phyloP scores from a whole-genome alignment of 2,797 vertebrate genomes.

The Okamejei kenojei region DNA sequence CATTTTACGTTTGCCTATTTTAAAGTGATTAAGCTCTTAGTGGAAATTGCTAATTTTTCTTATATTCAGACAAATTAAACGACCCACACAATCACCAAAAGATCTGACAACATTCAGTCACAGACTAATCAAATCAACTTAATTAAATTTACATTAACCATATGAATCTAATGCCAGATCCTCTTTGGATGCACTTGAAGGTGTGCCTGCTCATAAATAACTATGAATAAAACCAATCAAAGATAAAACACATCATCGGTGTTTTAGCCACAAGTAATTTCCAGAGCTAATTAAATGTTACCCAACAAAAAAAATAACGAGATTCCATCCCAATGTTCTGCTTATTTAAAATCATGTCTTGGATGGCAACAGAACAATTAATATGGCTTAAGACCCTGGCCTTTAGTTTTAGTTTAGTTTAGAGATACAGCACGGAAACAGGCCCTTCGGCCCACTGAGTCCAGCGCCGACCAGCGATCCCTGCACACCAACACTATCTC shows the following conservation, averaged over 20 bases:
- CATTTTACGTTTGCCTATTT: constrained; percentile 24
- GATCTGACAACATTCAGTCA: not conserved
- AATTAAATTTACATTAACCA: constrained; percentile 36
- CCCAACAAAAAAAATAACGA: constrained; percentile 2
- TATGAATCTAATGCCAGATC: constrained; percentile 24
- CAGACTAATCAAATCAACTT: constrained; percentile 27
- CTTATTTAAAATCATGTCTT: not conserved
- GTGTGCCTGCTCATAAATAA: constrained; percentile 16
- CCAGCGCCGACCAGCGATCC: too few species aligned
- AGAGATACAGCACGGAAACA: too few species aligned
- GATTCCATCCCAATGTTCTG: not conserved
- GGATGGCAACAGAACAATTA: not conserved
- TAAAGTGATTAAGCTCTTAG: constrained; percentile 3
- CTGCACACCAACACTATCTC: too few species aligned
- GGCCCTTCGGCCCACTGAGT: too few species aligned
- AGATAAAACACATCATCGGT: constrained; percentile 27
- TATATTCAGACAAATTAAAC: constrained; percentile 31
- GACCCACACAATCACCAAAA: constrained; percentile 5
- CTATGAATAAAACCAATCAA: constrained; percentile 25
- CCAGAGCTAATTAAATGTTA: constrained; percentile 36
- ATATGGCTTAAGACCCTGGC: not conserved
- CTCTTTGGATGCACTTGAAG: constrained; percentile 13
- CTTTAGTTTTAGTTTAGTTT: too few species aligned
- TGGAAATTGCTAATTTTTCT: constrained; percentile 20
- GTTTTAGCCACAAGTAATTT: constrained; percentile 27